Percentiles rank a stretch among this genome's conserved stretches.
These are phyloP conservation scores for Drosophila antonietae DNA, from an alignment of 2,888 invertebrate genomes.

Conservation along the genomic window DNA sequence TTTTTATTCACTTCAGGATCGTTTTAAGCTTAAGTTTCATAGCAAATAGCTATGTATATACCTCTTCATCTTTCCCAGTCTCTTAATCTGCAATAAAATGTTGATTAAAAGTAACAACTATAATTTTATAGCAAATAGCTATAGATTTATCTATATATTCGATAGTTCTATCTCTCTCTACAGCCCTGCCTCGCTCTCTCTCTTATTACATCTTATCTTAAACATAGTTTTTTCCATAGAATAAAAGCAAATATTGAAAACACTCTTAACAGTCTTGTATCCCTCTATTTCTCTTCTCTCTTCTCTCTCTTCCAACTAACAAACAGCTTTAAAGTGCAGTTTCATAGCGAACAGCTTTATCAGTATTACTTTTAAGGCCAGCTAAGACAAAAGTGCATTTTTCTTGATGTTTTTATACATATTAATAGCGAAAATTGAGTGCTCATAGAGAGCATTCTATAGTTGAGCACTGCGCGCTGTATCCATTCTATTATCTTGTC, in stretches of 20 bases:
- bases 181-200: not conserved
- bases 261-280: no score
- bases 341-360: not conserved
- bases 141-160: not conserved
- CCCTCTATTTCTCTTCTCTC: not conserved
- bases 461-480: slow-evolving; percentile 34
- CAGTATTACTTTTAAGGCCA: not conserved
- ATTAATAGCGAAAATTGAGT: slow-evolving; percentile 40
- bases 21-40: not conserved
- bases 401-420: slow-evolving; percentile 8
- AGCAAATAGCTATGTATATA: not conserved
- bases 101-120: no score
- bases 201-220: not conserved
- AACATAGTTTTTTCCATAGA: not conserved
- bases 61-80: not conserved
- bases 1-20: not conserved
- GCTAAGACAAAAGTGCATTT: slow-evolving; percentile 28
- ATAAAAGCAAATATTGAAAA: slow-evolving; percentile 3
- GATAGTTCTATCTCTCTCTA: no score
- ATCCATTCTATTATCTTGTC: slow-evolving; percentile 69
- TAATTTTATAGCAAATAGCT: no score
- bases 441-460: slow-evolving; percentile 48
- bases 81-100: no score
- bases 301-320: not conserved
- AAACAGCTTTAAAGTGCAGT: not conserved